Base-by-base conservation (phyloP, 2,888 invertebrate species). In the Agrotis segetum region DNA sequence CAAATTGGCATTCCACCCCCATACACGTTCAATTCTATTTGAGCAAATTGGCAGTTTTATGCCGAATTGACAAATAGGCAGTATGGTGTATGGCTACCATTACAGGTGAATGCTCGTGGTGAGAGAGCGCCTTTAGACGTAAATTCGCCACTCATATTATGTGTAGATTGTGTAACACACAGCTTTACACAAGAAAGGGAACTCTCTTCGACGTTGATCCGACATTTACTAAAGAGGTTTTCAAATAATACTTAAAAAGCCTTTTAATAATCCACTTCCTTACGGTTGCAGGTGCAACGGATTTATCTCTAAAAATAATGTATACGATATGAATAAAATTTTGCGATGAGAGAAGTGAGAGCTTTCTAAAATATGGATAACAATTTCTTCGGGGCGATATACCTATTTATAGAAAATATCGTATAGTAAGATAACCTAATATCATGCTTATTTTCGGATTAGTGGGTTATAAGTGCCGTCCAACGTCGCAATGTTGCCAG, bases 211-310 rank as follows among this genome's bases (percentile, higher is more conserved):
- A 67, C 78, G 64, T 74, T 69, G 65, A 74, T 74, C 79, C 70
- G 78, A 84, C 75, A 77, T 80, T 68, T 69, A 74, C 77, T 53
- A n/a, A 78, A 85, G 81, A 81, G 77, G 77, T 79, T 83, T 85
- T 86, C 86, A 82, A 85, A 87, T 86, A 87, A 84, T 80, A 85
- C 84, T 81, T 81, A 87, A 82, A 83, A 82, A 87, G 78, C 73
- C 82, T 85, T 86, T 86, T 83, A 87, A 87, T 85, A 79, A 85
- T 83, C 80, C 81, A 79, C 77, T 80, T 85, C 77, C 64, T 62
- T 74, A 44, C 55, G n/a, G 74, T 67, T 71, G 67, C 87, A 87
- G 86, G 85, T 87, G 87, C 77, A 74, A 65, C 34, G 68, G 83
- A 83, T 86, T 83, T 86, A 85, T 81, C 69, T 71, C 47, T 34